Evolutionary conservation across 2,113 vertebrate genomes (phyloP).

Genomic region (Muntiacus reevesi): DNA sequence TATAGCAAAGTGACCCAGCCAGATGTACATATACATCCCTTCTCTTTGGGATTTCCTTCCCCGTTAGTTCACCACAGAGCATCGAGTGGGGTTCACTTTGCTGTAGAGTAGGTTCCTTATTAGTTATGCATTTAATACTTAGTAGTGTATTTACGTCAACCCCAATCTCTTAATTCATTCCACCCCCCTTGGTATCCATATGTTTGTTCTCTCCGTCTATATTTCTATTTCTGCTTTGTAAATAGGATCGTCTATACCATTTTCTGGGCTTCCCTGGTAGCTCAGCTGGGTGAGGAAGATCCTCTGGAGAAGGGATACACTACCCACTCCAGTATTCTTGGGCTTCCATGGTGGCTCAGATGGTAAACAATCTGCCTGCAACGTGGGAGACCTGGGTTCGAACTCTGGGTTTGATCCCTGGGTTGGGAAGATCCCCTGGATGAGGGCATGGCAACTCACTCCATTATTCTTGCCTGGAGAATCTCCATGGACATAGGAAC

Average conservation of each 20-base stretch:
- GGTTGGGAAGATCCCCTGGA: background rate
- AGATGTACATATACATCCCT: background rate
- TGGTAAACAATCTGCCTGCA: background rate
- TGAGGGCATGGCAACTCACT: background rate
- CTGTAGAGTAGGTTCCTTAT: background rate
- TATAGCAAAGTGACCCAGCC: background rate
- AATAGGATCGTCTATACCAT: background rate
- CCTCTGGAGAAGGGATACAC: background rate
- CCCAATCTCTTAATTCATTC: background rate
- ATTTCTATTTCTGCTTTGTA: background rate
- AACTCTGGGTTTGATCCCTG: background rate
- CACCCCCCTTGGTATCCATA: background rate
- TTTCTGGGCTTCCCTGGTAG: background rate
- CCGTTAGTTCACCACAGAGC: background rate
- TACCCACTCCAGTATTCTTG: background rate
- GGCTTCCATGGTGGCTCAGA: background rate
- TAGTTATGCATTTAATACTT: background rate
- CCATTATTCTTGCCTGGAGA: background rate
- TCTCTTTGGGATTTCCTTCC: background rate
- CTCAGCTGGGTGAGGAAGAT: background rate
- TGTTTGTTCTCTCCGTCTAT: background rate
- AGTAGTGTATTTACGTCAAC: background rate
- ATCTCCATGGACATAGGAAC: background rate
- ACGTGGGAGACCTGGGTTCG: fast-evolving
- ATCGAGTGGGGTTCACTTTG: background rate